A percentile compares a stretch with the other conserved stretches of the same genome.
Conservation (phyloP, 2,888 invertebrate species). For the Diaprepes abbreviatus region DNA sequence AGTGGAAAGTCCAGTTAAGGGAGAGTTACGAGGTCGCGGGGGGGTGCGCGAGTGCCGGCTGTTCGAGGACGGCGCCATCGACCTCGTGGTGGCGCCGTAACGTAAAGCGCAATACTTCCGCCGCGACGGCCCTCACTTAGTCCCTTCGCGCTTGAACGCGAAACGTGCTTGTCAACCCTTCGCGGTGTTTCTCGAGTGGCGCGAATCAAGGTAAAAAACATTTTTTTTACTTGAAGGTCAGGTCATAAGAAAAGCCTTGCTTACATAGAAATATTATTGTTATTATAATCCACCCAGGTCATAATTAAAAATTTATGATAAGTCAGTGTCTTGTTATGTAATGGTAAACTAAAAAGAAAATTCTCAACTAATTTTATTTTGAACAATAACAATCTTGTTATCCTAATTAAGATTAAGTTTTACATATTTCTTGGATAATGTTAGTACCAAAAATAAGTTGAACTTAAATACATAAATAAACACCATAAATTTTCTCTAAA, state of each 20-base stretch:
- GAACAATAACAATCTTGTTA: no score
- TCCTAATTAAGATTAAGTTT: no score
- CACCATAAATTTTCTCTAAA: no score
- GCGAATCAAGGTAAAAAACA: slow-evolving; percentile 48
- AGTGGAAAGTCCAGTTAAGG: slow-evolving; percentile 52
- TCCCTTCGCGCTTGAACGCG: slow-evolving; percentile 61
- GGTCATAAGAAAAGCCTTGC: background rate
- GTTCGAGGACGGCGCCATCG: slow-evolving; percentile 61
- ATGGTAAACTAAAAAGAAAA: no score
- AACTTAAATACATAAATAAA: no score
- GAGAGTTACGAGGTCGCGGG: slow-evolving; percentile 59
- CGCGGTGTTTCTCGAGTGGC: slow-evolving; percentile 45
- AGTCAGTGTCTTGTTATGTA: no score
- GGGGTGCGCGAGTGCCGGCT: slow-evolving; percentile 62
- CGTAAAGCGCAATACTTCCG: slow-evolving; percentile 56
- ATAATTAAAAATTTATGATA: no score
- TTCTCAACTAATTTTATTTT: background rate
- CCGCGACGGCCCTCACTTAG: slow-evolving; percentile 59
- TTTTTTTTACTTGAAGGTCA: slow-evolving; percentile 35
- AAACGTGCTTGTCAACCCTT: slow-evolving; percentile 55
- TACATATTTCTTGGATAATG: no score
- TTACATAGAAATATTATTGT: slow-evolving; percentile 9
- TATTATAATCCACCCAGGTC: background rate
- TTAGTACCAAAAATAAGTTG: no score
- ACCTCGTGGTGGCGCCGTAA: slow-evolving; percentile 63